A percentile compares a stretch with the other conserved stretches of the same genome.
Evolutionary conservation across 2,797 vertebrate species (phyloP).

Genomic region (Esox masquinongy): DNA sequence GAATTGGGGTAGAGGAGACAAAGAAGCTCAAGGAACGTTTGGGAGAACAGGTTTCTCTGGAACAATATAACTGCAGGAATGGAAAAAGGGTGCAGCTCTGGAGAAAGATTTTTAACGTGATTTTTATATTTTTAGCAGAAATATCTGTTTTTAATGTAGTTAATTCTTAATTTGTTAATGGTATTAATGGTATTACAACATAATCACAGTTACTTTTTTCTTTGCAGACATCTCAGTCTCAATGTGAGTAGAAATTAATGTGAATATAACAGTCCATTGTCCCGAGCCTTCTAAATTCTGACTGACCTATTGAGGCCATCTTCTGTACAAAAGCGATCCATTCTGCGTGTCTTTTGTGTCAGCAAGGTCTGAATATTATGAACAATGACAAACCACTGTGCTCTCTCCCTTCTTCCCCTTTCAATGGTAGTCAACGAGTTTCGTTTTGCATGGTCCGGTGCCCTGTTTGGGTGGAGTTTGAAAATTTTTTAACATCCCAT

Average conservation of each 20-base stretch:
- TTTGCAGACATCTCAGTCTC: too few species aligned
- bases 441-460: too few species aligned
- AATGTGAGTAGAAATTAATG: neutral
- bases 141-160: neutral
- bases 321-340: neutral
- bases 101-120: neutral
- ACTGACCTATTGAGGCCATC: neutral
- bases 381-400: conserved; percentile 18
- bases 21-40: neutral
- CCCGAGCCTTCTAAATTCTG: neutral
- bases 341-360: conserved; percentile 23
- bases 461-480: too few species aligned
- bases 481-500: too few species aligned
- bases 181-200: neutral
- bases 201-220: too few species aligned
- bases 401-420: conserved; percentile 38
- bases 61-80: neutral
- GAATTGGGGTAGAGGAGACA: neutral
- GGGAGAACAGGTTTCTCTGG: conserved; percentile 21
- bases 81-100: neutral
- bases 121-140: neutral
- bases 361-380: conserved; percentile 10
- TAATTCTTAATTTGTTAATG: neutral
- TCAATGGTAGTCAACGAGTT: conserved; percentile 53
- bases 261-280: neutral